These are phyloP conservation scores for Mormyrus hasselquistii DNA, from an alignment of 2,797 vertebrate genomes.

Conservation along the genomic window DNA sequence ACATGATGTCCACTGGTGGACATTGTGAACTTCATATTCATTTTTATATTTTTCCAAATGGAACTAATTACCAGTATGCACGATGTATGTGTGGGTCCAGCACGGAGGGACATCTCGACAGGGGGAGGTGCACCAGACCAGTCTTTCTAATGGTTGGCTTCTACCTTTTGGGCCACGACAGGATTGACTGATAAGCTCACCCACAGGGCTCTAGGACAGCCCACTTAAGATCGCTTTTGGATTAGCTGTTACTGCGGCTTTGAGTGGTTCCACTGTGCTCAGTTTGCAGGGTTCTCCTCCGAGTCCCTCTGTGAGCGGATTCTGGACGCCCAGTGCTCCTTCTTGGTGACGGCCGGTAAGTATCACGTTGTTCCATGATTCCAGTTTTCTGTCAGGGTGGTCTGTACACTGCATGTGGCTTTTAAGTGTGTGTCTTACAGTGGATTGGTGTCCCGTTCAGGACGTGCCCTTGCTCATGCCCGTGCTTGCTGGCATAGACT, in stretches of 20 bases:
- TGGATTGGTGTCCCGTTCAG: background rate
- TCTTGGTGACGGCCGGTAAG: slow-evolving; percentile 69
- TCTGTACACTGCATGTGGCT: background rate
- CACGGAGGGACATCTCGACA: background rate
- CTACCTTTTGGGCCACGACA: background rate
- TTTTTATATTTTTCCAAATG: background rate
- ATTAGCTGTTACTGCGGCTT: background rate
- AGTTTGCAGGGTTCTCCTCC: slow-evolving; percentile 75
- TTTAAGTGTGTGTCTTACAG: background rate
- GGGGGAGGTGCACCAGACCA: background rate
- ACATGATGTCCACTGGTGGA: background rate
- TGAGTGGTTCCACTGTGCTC: slow-evolving; percentile 22
- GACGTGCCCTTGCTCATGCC: too few species aligned
- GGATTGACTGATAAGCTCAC: background rate
- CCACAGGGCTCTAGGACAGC: background rate
- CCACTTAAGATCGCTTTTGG: background rate
- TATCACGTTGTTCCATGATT: background rate
- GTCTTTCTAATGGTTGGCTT: background rate
- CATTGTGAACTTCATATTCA: background rate
- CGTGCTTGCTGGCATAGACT: background rate
- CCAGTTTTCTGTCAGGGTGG: background rate
- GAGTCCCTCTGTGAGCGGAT: slow-evolving; percentile 68
- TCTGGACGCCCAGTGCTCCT: slow-evolving; percentile 57
- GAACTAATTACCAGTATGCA: background rate
- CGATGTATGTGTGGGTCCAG: background rate